Evolutionary conservation across 2,888 invertebrate species (phyloP), one percentile per base, ranked within the genome.

Genomic region (Sarcophaga subvicina): DNA sequence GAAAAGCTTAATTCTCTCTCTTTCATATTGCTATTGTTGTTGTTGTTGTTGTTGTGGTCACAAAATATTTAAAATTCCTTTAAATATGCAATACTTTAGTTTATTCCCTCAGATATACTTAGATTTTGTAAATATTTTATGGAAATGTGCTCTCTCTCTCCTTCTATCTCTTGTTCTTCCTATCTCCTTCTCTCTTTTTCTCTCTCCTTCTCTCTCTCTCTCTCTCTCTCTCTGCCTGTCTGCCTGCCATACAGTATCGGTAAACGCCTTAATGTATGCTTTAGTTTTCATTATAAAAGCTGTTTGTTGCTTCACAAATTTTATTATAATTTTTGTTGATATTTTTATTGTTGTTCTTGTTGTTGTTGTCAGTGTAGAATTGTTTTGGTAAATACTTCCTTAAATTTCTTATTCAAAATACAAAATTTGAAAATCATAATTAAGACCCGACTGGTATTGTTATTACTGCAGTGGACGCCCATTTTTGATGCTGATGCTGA

Each of bases 231-330:
- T 45, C 17, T 6, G 47, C 14, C 63, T 62, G n/a, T 45, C 20
- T n/a, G 14, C 63, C 37, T 49, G 27, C 64, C 12, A 20, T 63
- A 45, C 49, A 20, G 69, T 22, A 60, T 14, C 0, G 11, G 20
- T 14, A 69, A 47, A 70, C 22, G 75, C 79, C 79, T 80, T n/a
- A 79, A 79, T 60, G 22, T 83, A 79, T 54, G 79, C 83, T 59
- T 64, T 64, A 59, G 11, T 27, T 62, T 37, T 37, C 2, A 0
- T 37, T 20, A 67, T 17, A 20, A 11, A 45, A 45, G 45, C 14
- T 66, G n/a, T 62, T 22, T 6, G 22, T 62, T 62, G 20, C 10
- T 62, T 62, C 8, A 10, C 37, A 37, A 37, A 37, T 37, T 37
- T 37, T 37, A 1, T 27, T 27, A 0, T 0, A 37, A 27, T 37